phyloP scores from a whole-genome alignment of 1,140 invertebrate genomes.

The Andricus grossulariae region DNA sequence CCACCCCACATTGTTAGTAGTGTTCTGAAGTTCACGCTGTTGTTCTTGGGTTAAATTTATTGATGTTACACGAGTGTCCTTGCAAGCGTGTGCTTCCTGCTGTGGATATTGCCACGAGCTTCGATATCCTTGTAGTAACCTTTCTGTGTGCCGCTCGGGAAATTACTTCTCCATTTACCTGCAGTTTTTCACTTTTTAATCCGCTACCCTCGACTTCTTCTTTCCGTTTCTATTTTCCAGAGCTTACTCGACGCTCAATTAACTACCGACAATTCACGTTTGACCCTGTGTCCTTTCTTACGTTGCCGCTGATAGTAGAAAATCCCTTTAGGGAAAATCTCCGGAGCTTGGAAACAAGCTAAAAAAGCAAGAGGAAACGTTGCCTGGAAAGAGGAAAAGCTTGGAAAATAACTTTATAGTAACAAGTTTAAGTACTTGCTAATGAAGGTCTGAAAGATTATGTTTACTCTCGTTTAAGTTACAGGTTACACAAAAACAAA shows the following conservation, averaged over 20 bases:
- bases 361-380: conserved; percentile 1
- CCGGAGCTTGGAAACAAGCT: conserved; percentile 1
- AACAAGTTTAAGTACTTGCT: conserved; percentile 15
- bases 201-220: background rate
- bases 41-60: conserved; percentile 47
- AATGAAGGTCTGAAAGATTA: conserved; percentile 13
- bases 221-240: background rate
- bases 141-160: conserved; percentile 36
- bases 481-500: no score
- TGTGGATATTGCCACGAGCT: conserved; percentile 43
- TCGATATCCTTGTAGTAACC: conserved; percentile 35
- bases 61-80: conserved; percentile 41
- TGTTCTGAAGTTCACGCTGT: no score
- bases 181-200: background rate
- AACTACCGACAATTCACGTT: conserved; percentile 8
- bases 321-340: conserved; percentile 18
- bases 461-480: background rate
- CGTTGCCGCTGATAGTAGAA: background rate
- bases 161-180: conserved; percentile 9
- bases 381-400: background rate
- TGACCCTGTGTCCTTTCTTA: conserved; percentile 14
- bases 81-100: conserved; percentile 37
- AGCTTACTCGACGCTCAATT: conserved; percentile 8
- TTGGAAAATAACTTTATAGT: conserved; percentile 1
- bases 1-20: no score